A percentile compares a stretch with the other conserved stretches of the same genome.
phyloP scores from a whole-genome alignment of 2,888 invertebrate species.

The Myathropa florea region DNA sequence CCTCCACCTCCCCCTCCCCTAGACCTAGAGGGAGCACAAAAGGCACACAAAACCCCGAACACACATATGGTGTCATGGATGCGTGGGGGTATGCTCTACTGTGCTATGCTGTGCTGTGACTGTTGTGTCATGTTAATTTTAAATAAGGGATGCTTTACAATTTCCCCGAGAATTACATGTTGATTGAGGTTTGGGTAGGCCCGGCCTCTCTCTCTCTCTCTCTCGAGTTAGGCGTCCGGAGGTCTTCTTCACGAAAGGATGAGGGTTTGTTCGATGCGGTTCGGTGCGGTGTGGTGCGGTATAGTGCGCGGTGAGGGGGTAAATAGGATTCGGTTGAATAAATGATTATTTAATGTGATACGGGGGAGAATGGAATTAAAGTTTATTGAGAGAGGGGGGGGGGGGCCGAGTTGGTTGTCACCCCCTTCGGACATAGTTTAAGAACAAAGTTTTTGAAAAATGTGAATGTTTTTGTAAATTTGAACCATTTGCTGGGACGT shows the following conservation, averaged over 20 bases:
- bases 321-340: background rate
- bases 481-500: no score
- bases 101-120: background rate
- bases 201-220: no score
- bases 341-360: background rate
- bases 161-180: slow-evolving; percentile 20
- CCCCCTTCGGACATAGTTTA: background rate
- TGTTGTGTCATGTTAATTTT: slow-evolving; percentile 18
- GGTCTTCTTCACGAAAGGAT: no score
- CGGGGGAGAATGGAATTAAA: background rate
- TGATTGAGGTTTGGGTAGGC: slow-evolving; percentile 13
- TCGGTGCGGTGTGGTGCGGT: no score
- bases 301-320: no score
- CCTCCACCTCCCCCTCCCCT: no score
- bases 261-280: no score
- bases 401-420: background rate
- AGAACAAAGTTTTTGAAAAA: background rate
- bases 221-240: no score
- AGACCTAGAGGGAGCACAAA: no score
- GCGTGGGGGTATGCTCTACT: no score
- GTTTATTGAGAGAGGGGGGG: background rate
- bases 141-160: slow-evolving; percentile 26
- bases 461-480: no score
- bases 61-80: background rate
- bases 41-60: background rate